A percentile compares a stretch with the other conserved stretches of the same genome.
These are phyloP conservation scores for Pangasianodon hypophthalmus DNA, from an alignment of 2,113 vertebrate genomes.

Conservation along the genomic window DNA sequence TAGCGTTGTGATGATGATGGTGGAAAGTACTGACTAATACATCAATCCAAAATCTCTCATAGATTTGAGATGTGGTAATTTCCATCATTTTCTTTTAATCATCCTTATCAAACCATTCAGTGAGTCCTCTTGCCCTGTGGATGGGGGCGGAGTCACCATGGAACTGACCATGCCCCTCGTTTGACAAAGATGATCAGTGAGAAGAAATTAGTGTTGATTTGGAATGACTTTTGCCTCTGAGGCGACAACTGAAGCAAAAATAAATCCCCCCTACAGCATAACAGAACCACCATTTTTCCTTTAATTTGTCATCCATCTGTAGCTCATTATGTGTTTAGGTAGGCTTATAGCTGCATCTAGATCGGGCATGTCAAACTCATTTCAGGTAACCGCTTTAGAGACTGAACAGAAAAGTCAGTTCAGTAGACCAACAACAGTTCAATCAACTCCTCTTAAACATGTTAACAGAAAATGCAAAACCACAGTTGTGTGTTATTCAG, in stretches of 20 bases:
- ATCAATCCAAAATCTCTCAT: neutral
- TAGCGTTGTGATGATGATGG: no score
- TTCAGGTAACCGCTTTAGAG: no score
- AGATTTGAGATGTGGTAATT: no score
- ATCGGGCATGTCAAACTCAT: no score
- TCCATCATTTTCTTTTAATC: no score
- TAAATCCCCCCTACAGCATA: no score
- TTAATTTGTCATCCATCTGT: neutral
- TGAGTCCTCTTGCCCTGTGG: neutral
- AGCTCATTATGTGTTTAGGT: no score
- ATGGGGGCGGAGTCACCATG: neutral
- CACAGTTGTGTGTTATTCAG: neutral
- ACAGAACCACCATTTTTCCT: neutral
- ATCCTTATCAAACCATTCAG: neutral
- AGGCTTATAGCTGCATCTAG: no score
- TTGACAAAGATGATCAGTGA: no score
- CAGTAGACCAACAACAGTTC: no score
- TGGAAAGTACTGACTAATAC: neutral
- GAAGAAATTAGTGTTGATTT: no score
- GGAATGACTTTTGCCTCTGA: neutral
- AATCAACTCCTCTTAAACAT: neutral
- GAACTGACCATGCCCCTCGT: neutral
- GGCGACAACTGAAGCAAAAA: neutral
- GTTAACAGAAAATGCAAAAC: neutral
- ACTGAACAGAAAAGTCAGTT: no score